A percentile compares a stretch with the other conserved stretches of the same genome.
Conservation (phyloP, 23 tunicate species). For the Ciona savignyi region DNA sequence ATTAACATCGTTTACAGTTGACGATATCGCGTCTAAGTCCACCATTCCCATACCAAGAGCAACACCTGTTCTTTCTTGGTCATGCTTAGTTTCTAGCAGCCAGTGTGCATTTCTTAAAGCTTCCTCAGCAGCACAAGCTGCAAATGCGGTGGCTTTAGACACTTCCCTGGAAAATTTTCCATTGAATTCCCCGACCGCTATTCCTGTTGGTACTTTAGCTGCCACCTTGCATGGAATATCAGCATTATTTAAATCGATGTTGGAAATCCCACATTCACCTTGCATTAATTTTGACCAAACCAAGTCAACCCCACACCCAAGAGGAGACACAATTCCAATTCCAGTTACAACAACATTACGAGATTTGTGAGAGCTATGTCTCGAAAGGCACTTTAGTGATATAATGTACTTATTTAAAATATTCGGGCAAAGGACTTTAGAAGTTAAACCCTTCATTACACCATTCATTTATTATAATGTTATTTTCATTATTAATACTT, state of each 20-base stretch:
- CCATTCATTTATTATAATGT: no score
- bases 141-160: conserved; percentile 56
- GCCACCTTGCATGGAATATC: conserved; percentile 69
- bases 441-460: no score
- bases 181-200: neutral
- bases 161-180: conserved; percentile 11
- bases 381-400: no score
- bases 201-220: conserved; percentile 57
- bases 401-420: no score
- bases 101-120: conserved; percentile 70
- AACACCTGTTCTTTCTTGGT: conserved; percentile 75
- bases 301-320: conserved; percentile 37
- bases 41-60: conserved; percentile 60
- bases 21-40: conserved; percentile 28
- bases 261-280: conserved; percentile 60
- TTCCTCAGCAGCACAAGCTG: conserved; percentile 61
- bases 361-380: neutral
- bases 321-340: conserved; percentile 77
- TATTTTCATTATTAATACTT: no score
- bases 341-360: conserved; percentile 20
- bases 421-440: no score
- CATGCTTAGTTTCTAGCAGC: conserved; percentile 40
- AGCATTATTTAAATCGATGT: neutral
- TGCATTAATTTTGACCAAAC: conserved; percentile 49
- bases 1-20: conserved; percentile 12